A percentile compares a stretch with the other conserved stretches of the same genome.
These are phyloP conservation scores for Sebastiscus albofasciatus DNA, from an alignment of 2,797 vertebrate genomes.

Conservation along the genomic window DNA sequence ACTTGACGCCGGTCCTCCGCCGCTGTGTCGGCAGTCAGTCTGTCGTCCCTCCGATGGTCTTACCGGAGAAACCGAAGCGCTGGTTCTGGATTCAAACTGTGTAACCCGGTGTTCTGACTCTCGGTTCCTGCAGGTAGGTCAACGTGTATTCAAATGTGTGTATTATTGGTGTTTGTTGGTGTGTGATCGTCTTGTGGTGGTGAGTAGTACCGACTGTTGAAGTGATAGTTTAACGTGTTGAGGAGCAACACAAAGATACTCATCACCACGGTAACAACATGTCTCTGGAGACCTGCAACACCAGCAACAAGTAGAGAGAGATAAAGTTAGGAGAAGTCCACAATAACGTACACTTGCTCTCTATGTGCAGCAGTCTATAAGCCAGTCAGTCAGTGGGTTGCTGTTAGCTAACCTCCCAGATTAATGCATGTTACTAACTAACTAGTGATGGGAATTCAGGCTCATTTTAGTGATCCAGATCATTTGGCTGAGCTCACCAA, in stretches of 20 bases:
- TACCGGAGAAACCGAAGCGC: conserved; percentile 34
- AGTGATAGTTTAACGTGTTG: conserved; percentile 24
- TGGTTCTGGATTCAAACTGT: conserved; percentile 63
- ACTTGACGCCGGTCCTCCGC: background rate
- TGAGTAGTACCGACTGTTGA: background rate
- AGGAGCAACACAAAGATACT: conserved; percentile 16
- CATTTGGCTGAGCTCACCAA: no score
- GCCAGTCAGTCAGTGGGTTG: background rate
- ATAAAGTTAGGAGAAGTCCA: conserved; percentile 25
- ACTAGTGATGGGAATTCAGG: no score
- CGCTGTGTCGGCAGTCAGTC: conserved; percentile 9
- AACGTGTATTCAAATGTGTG: accelerated
- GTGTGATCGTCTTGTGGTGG: background rate
- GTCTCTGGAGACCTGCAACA: background rate
- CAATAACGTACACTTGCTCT: background rate
- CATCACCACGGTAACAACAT: background rate
- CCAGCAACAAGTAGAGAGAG: conserved; percentile 46
- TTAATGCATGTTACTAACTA: background rate
- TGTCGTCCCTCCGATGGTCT: background rate
- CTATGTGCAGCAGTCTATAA: accelerated
- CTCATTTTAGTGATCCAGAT: no score
- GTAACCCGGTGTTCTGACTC: background rate
- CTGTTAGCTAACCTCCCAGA: background rate
- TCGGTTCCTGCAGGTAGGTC: conserved; percentile 42
- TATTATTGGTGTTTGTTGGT: background rate